Evolutionary conservation across 2,888 invertebrate genomes (phyloP).

Genomic region (Thymelicus sylvestris): DNA sequence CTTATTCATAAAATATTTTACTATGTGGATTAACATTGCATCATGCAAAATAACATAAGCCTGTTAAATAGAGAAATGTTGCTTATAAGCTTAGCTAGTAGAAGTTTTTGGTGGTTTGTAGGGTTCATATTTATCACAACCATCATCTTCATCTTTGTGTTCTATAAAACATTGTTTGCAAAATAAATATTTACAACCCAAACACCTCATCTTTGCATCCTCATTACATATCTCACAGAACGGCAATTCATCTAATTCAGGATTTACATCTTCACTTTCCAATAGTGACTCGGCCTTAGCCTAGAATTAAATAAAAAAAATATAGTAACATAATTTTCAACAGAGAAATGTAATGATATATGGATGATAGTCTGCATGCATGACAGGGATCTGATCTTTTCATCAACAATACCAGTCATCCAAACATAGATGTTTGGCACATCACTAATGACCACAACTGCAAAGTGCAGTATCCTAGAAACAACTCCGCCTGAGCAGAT

Average conservation of each 20-base stretch:
- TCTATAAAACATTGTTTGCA: constrained; percentile 90
- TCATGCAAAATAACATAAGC: background rate
- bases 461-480: no score
- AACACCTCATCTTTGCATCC: constrained; percentile 89
- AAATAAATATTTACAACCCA: constrained; percentile 93
- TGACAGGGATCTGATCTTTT: no score
- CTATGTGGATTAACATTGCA: background rate
- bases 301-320: constrained; percentile 48
- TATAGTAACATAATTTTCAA: no score
- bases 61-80: background rate
- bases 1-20: no score
- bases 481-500: no score
- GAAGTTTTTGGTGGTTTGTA: constrained; percentile 58
- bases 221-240: constrained; percentile 95
- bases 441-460: no score
- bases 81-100: background rate
- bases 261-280: constrained; percentile 53
- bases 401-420: no score
- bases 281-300: constrained; percentile 64
- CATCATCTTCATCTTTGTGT: constrained; percentile 87
- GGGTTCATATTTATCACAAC: constrained; percentile 72
- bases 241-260: constrained; percentile 85
- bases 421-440: no score
- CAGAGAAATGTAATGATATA: no score
- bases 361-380: no score